Conservation (phyloP, 2,113 vertebrate genomes). For the Nematolebias whitei region DNA sequence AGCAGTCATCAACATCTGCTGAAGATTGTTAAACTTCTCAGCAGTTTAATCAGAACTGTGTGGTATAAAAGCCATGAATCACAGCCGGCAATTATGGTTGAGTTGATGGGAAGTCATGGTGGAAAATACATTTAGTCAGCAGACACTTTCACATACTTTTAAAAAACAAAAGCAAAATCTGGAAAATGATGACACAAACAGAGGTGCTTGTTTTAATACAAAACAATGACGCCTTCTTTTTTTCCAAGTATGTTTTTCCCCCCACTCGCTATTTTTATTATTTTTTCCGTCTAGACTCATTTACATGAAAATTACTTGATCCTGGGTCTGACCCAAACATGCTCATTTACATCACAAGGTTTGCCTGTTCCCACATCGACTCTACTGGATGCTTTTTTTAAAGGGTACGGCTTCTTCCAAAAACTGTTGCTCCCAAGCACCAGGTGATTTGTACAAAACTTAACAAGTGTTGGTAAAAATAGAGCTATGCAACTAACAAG, state of each 20-base stretch:
- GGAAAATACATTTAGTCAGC: conserved; percentile 11
- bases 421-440: neutral
- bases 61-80: conserved; percentile 2
- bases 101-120: conserved; percentile 24
- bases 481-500: conserved; percentile 5
- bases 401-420: neutral
- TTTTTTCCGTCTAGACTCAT: neutral
- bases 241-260: too few relatives aligned
- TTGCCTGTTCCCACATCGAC: conserved; percentile 15
- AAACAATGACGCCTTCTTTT: too few relatives aligned
- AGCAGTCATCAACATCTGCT: conserved; percentile 51
- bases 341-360: conserved; percentile 31
- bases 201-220: neutral
- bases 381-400: conserved; percentile 28
- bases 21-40: conserved; percentile 31
- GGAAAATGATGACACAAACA: neutral
- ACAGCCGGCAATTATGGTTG: conserved; percentile 20
- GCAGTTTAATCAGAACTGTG: conserved; percentile 19
- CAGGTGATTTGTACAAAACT: conserved; percentile 11
- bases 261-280: neutral
- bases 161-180: neutral
- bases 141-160: conserved; percentile 10
- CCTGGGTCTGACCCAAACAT: conserved; percentile 34
- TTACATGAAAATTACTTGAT: conserved; percentile 6
- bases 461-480: conserved; percentile 21